Evolutionary conservation across 2,797 vertebrate species (phyloP).

Genomic region (Pseudochaenichthys georgianus): DNA sequence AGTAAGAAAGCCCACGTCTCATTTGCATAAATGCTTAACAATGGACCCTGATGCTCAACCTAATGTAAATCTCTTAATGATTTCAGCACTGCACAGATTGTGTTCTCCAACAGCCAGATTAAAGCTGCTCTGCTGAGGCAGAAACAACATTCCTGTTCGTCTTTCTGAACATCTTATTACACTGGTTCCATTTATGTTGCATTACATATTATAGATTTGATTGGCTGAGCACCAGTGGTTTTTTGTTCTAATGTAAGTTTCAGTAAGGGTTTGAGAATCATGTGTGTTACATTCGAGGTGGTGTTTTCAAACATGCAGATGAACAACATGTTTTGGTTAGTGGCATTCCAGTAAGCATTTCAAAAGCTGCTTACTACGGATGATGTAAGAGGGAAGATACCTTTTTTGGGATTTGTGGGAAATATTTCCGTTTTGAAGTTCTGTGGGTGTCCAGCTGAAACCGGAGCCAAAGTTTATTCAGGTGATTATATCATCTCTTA

Average conservation of each 20-base stretch:
- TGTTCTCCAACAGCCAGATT: constrained; percentile 47
- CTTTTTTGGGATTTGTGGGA: constrained; percentile 90
- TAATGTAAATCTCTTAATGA: constrained; percentile 65
- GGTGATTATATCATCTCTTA: constrained; percentile 36
- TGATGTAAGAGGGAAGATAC: constrained; percentile 77
- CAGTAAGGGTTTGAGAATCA: neutral
- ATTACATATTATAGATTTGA: neutral
- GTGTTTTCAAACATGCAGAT: constrained; percentile 41
- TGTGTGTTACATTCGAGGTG: neutral
- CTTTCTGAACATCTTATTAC: constrained; percentile 19
- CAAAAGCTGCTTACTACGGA: constrained; percentile 27
- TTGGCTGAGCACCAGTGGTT: constrained; percentile 14
- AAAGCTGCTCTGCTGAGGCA: constrained; percentile 50
- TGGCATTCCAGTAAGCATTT: constrained; percentile 40
- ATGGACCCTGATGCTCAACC: constrained; percentile 59
- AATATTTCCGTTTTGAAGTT: constrained; percentile 92
- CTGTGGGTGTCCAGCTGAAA: constrained; percentile 90
- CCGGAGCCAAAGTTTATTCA: constrained; percentile 70
- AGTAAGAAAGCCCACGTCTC: constrained; percentile 67
- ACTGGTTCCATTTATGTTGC: constrained; percentile 19
- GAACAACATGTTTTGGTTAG: constrained; percentile 57
- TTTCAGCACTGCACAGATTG: constrained; percentile 32
- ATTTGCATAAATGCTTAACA: constrained; percentile 81
- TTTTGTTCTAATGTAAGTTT: constrained; percentile 27
- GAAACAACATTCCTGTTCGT: constrained; percentile 43